Base-by-base conservation (phyloP, 2,888 invertebrate genomes). In the Quadroppia sp. region DNA sequence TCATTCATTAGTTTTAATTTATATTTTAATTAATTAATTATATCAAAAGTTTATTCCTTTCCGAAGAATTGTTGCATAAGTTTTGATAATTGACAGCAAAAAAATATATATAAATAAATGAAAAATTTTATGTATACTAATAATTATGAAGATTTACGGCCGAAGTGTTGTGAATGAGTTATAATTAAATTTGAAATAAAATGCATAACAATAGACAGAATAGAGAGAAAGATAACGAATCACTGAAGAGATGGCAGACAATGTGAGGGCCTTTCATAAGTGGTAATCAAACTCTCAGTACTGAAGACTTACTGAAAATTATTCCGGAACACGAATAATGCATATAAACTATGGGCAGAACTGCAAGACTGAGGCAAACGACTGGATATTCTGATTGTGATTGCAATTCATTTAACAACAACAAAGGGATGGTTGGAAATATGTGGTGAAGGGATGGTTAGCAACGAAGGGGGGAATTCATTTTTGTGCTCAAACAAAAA, bases 131-230 rank as follows among this genome's bases (percentile, higher is more conserved):
- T 13, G 2, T 15, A 3, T 50, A 50, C n/a, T 50, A 50, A 50
- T 50, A 23, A 50, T 50, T 23, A 50, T 23, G 4, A 50, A 50
- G 4, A n/a, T 50, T 50, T 50, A 23, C 50, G 23, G 50, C 3
- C 50, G 50, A 50, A 50, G 23, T 23, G 50, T 50, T 50, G 23
- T 15, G 50, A 50, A 50, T 50, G 50, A 50, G 50, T 50, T 50
- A 20, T 50, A 50, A 50, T 50, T 50, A 50, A 50, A 50, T 50
- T 50, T 20, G 11, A 50, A 20, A 50, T 50, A 15, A 45, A 45
- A 17, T 45, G 15, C 45, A 50, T n/a, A 50, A 50, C 15, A 45
- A 45, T 45, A 45, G 17, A 11, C 2, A 45, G 15, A 20, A n/a
- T 6, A 50, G 20, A 7, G 20, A 7, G 1, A 3, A 11, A 50